Percentiles rank a stretch among this genome's conserved stretches.
These are phyloP conservation scores for Strix aluco DNA, from an alignment of 2,113 vertebrate genomes.

Conservation along the genomic window DNA sequence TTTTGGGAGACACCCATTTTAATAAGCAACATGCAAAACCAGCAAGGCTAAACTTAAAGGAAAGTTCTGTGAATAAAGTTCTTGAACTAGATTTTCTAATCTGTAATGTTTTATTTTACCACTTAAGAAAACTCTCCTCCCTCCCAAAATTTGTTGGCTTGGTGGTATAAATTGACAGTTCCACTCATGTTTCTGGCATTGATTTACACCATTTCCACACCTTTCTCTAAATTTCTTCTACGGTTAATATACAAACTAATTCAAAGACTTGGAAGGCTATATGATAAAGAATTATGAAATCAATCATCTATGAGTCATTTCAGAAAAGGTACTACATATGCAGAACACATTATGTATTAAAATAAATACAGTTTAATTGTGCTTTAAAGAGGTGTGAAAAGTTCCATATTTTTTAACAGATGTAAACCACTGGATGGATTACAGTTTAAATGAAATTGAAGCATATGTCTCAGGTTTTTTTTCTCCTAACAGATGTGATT, in stretches of 20 bases:
- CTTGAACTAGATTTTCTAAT: neutral
- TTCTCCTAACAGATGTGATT: conserved; percentile 18
- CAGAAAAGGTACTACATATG: conserved; percentile 25
- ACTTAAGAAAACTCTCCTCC: neutral
- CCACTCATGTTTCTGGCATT: neutral
- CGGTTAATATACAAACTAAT: neutral
- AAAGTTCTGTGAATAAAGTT: neutral
- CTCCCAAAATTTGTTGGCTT: neutral
- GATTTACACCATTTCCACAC: neutral
- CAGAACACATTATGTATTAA: neutral
- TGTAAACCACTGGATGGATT: conserved; percentile 30
- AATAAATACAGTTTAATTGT: conserved; percentile 35
- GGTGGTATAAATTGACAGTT: neutral
- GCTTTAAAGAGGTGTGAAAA: conserved; percentile 62
- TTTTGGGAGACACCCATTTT: neutral
- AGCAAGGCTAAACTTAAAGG: neutral
- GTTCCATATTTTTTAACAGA: conserved; percentile 40
- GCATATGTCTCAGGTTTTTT: neutral
- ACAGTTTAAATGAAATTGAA: conserved; percentile 12
- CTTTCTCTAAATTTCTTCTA: neutral
- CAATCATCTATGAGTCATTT: conserved; percentile 16
- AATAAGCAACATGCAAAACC: neutral
- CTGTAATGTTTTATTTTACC: neutral
- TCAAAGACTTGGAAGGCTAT: conserved; percentile 18
- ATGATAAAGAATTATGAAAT: neutral